Percentiles rank a stretch among this genome's conserved stretches.
phyloP scores from a whole-genome alignment of 1,140 invertebrate species.

The Macrobrachium rosenbergii region DNA sequence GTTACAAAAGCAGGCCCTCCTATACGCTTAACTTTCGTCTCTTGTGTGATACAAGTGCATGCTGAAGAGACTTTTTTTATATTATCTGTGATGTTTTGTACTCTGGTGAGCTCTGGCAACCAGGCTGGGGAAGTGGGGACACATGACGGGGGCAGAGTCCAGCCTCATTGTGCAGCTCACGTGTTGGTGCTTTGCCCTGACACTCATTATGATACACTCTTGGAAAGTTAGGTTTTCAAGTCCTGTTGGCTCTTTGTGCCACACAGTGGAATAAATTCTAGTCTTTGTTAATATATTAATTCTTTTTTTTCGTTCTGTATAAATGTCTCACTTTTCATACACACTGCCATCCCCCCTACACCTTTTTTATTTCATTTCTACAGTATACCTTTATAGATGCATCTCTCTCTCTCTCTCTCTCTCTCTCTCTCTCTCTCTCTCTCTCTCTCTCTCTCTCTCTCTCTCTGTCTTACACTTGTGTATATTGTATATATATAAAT shows the following conservation, averaged over 20 bases:
- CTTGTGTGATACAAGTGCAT: slow-evolving; percentile 65
- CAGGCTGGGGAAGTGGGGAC: slow-evolving; percentile 40
- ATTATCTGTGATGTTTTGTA: slow-evolving; percentile 65
- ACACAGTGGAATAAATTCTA: slow-evolving; percentile 61
- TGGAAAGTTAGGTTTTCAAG: slow-evolving; percentile 17
- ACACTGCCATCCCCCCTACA: slow-evolving; percentile 61
- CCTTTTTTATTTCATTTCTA: slow-evolving; percentile 43
- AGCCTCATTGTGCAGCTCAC: slow-evolving; percentile 44
- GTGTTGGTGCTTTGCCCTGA: slow-evolving; percentile 50
- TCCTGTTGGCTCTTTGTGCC: slow-evolving; percentile 27
- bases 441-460: background rate
- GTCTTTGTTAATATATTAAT: slow-evolving; percentile 58
- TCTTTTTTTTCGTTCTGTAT: slow-evolving; percentile 49
- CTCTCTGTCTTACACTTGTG: background rate
- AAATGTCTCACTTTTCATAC: slow-evolving; percentile 50
- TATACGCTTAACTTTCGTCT: slow-evolving; percentile 64
- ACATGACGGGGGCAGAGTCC: slow-evolving; percentile 33
- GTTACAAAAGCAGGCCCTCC: slow-evolving; percentile 63
- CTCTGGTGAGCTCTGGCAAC: slow-evolving; percentile 52
- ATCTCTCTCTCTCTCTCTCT: background rate
- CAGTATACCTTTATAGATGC: slow-evolving; percentile 40
- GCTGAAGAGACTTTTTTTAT: slow-evolving; percentile 60
- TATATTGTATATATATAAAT: too few relatives aligned
- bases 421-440: background rate
- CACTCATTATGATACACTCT: slow-evolving; percentile 28